These are phyloP conservation scores for Microtus ochrogaster DNA, from an alignment of 2,113 vertebrate species.

Conservation along the genomic window DNA sequence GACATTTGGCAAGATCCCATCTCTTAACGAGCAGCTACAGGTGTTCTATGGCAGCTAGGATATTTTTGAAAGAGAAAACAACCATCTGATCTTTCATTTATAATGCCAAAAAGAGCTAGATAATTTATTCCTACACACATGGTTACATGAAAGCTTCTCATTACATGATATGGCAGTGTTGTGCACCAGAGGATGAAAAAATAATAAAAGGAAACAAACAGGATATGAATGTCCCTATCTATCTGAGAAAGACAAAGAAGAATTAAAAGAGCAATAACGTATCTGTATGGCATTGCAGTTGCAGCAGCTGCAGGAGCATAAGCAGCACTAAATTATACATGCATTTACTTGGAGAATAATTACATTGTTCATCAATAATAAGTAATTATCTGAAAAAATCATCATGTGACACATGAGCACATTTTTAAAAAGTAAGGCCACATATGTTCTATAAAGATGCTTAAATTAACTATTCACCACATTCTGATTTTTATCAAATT, in stretches of 20 bases:
- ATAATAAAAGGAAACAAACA: background rate
- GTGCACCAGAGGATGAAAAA: background rate
- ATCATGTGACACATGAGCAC: conserved; percentile 56
- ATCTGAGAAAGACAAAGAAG: conserved; percentile 58
- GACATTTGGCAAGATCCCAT: background rate
- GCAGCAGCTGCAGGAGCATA: conserved; percentile 74
- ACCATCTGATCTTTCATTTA: conserved; percentile 1
- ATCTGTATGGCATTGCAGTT: conserved; percentile 20
- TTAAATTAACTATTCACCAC: conserved; percentile 58
- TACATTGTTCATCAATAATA: conserved; percentile 82
- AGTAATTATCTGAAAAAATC: conserved; percentile 76
- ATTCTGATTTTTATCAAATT: conserved; percentile 52
- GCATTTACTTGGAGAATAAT: conserved; percentile 70
- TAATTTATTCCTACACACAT: conserved; percentile 1
- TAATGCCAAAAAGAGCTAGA: background rate
- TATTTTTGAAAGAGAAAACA: conserved; percentile 56
- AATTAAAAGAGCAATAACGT: conserved; percentile 64
- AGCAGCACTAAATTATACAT: conserved; percentile 80
- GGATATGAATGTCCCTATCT: conserved; percentile 25
- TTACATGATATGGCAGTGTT: background rate
- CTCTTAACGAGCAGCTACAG: background rate
- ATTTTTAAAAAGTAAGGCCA: conserved; percentile 74
- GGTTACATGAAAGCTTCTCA: background rate
- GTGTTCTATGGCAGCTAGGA: background rate
- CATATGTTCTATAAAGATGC: conserved; percentile 64